Conservation (phyloP, 2,888 invertebrate species). For the Oscheius sp. region DNA sequence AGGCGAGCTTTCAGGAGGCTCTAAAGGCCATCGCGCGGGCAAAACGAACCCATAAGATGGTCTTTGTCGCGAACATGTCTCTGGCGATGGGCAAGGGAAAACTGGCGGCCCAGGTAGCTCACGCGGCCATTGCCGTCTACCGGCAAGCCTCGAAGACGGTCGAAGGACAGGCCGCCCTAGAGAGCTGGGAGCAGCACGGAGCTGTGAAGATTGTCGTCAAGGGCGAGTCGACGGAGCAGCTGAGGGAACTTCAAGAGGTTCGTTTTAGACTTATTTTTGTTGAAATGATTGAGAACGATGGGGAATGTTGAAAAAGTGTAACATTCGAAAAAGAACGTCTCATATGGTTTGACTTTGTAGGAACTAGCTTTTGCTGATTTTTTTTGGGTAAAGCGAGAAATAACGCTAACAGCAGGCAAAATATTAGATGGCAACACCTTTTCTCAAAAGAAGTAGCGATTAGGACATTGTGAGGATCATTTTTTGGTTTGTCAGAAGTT, state of each 20-base stretch:
- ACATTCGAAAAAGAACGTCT: too few species aligned
- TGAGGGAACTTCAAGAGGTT: conserved; percentile 75
- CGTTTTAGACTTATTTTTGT: conserved; percentile 50
- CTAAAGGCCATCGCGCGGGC: not conserved
- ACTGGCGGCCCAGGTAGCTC: conserved; percentile 78
- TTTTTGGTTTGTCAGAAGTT: too few species aligned
- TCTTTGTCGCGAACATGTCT: conserved; percentile 79
- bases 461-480: too few species aligned
- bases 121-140: conserved; percentile 79
- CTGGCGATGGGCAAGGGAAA: conserved; percentile 80
- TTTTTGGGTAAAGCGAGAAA: too few species aligned
- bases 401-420: too few species aligned
- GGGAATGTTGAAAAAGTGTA: too few species aligned
- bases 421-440: too few species aligned
- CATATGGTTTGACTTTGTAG: too few species aligned
- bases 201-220: conserved; percentile 68
- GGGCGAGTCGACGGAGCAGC: conserved; percentile 75
- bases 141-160: conserved; percentile 68
- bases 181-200: conserved; percentile 48
- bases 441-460: too few species aligned
- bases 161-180: conserved; percentile 44
- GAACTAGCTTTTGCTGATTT: too few species aligned
- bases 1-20: not conserved
- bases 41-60: conserved; percentile 78
- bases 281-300: not conserved